A percentile compares a stretch with the other conserved stretches of the same genome.
These are phyloP conservation scores for Hestina assimilis DNA, from an alignment of 1,140 invertebrate species.

Conservation along the genomic window DNA sequence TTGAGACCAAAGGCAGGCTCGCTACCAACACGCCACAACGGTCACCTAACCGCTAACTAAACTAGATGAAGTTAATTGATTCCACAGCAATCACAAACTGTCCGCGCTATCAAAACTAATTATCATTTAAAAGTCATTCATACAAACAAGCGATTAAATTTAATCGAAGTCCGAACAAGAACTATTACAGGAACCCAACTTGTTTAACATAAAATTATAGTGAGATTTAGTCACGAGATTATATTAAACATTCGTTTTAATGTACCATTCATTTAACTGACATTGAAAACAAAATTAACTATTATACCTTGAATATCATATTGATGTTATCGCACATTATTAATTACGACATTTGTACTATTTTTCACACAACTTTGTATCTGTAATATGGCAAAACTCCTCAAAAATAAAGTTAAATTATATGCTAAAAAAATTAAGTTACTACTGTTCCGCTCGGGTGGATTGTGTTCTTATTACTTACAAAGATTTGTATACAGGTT, in stretches of 20 bases:
- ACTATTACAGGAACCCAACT: background rate
- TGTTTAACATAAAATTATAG: constrained; percentile 5
- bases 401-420: background rate
- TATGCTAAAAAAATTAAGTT: too few species aligned
- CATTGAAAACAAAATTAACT: constrained; percentile 6
- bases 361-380: constrained; percentile 2
- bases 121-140: constrained; percentile 3
- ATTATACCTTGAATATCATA: background rate
- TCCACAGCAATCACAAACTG: background rate
- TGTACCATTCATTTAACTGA: constrained; percentile 10
- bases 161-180: background rate
- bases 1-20: too few species aligned
- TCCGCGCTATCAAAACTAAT: background rate
- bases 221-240: constrained; percentile 9
- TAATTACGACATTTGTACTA: background rate
- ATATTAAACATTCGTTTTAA: constrained; percentile 6
- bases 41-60: too few species aligned
- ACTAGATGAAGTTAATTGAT: too few species aligned
- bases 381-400: background rate
- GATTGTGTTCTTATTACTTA: too few species aligned
- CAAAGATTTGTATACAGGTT: too few species aligned
- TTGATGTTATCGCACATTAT: background rate
- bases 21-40: too few species aligned
- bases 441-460: too few species aligned
- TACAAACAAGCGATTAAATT: constrained; percentile 10